A percentile compares a stretch with the other conserved stretches of the same genome.
Evolutionary conservation across 2,113 vertebrate genomes (phyloP).

Genomic region (Laterallus jamaicensis): DNA sequence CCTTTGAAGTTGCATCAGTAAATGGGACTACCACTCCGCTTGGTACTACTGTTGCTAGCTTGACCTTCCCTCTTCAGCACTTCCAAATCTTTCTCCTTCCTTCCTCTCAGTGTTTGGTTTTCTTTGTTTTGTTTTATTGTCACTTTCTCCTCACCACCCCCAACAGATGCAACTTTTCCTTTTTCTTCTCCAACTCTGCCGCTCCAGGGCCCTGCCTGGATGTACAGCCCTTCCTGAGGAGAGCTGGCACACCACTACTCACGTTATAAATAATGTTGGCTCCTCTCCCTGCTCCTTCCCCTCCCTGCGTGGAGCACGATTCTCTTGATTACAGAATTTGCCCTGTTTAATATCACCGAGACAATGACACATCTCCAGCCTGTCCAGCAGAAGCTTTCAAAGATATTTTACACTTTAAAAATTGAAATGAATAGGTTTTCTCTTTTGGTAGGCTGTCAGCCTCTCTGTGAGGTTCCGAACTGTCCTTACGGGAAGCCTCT

Average conservation of each 20-base stretch:
- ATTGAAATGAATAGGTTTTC: not conserved
- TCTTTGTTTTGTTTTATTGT: not conserved
- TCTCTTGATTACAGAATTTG: conserved; percentile 14
- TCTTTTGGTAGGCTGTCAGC: not conserved
- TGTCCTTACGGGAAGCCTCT: not conserved
- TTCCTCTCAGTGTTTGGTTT: not conserved
- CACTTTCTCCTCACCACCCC: not conserved
- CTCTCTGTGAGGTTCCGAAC: not conserved
- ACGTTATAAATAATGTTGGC: conserved; percentile 27
- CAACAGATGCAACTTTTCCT: conserved; percentile 31
- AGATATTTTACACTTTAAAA: conserved; percentile 19
- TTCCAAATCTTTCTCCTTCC: not conserved
- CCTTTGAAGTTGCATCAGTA: not conserved
- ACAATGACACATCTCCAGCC: conserved; percentile 16
- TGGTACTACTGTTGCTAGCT: not conserved
- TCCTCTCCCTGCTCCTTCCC: not conserved
- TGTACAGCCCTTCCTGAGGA: conserved; percentile 41
- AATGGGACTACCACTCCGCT: not conserved
- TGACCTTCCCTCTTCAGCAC: not conserved
- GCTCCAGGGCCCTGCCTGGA: not conserved
- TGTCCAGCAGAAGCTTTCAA: conserved; percentile 28
- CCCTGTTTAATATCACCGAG: not conserved
- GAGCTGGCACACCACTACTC: conserved; percentile 21
- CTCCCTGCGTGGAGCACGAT: not conserved
- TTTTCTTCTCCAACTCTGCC: not conserved